Percentiles rank a stretch among this genome's conserved stretches.
Conservation (phyloP, 1,140 invertebrate species). For the Argopecten irradians region DNA sequence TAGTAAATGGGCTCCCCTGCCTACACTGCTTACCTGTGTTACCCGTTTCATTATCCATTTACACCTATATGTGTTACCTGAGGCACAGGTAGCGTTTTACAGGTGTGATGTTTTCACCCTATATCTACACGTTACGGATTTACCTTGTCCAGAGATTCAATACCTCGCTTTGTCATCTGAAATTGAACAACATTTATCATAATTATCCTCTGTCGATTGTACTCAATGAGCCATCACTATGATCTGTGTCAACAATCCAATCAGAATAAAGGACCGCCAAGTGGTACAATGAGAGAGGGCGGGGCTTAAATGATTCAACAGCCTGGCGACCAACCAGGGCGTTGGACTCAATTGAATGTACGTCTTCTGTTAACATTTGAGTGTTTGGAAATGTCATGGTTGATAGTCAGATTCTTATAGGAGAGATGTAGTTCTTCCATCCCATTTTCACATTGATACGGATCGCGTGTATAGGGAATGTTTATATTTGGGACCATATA, state of each 20-base stretch:
- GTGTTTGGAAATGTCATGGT: conserved; percentile 5
- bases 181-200: conserved; percentile 23
- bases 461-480: not conserved
- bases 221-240: conserved; percentile 15
- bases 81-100: conserved; percentile 14
- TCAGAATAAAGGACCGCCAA: not conserved
- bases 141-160: not conserved
- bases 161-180: conserved; percentile 4
- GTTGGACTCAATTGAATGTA: not conserved
- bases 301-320: not conserved
- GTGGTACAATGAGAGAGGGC: not conserved
- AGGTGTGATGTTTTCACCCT: not conserved
- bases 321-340: not conserved
- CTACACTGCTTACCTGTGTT: not conserved
- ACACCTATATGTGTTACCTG: not conserved
- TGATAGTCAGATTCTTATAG: not conserved
- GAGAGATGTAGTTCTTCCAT: not conserved
- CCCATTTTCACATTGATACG: not conserved
- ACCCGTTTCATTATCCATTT: not conserved
- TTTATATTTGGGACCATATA: not conserved
- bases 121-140: conserved; percentile 10
- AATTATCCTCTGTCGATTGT: conserved; percentile 21
- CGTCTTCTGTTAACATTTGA: not conserved
- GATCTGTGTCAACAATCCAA: not conserved
- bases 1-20: not conserved